These are phyloP conservation scores for Xenentodon cancila DNA, from an alignment of 2,797 vertebrate genomes.

Conservation along the genomic window DNA sequence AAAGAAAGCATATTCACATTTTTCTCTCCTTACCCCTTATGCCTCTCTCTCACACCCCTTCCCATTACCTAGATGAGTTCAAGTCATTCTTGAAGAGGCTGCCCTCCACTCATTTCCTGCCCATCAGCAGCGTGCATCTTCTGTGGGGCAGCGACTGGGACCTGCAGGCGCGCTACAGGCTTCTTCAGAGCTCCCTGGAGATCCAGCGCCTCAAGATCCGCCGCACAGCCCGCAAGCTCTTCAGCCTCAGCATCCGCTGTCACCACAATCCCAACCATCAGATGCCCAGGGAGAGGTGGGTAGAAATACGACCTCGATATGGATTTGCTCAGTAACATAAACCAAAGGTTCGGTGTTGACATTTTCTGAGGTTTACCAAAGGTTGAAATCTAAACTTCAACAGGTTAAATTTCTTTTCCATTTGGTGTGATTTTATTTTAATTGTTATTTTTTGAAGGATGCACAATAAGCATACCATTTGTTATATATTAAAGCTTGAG, in stretches of 20 bases:
- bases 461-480: constrained; percentile 50
- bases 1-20: no score
- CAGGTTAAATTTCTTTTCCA: background rate
- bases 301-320: constrained; percentile 35
- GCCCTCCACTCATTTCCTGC: constrained; percentile 97
- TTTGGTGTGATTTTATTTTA: constrained; percentile 29
- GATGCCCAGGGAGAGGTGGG: constrained; percentile 97
- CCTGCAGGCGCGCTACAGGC: constrained; percentile 95
- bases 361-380: constrained; percentile 16
- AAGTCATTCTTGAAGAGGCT: constrained; percentile 98
- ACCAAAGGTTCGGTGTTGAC: background rate
- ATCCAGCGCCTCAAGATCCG: constrained; percentile 95
- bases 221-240: constrained; percentile 96
- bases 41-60: no score
- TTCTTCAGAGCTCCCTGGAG: constrained; percentile 95
- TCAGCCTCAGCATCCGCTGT: constrained; percentile 96
- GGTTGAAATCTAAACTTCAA: constrained; percentile 15
- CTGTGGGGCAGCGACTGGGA: constrained; percentile 99
- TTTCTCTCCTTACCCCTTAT: no score
- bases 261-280: constrained; percentile 99
- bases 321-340: constrained; percentile 17
- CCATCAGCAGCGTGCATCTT: constrained; percentile 96
- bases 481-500: constrained; percentile 64
- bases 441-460: constrained; percentile 41
- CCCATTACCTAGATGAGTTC: constrained; percentile 89